Conservation (phyloP, 2,113 vertebrate species). For the Chionodraco myersi region DNA sequence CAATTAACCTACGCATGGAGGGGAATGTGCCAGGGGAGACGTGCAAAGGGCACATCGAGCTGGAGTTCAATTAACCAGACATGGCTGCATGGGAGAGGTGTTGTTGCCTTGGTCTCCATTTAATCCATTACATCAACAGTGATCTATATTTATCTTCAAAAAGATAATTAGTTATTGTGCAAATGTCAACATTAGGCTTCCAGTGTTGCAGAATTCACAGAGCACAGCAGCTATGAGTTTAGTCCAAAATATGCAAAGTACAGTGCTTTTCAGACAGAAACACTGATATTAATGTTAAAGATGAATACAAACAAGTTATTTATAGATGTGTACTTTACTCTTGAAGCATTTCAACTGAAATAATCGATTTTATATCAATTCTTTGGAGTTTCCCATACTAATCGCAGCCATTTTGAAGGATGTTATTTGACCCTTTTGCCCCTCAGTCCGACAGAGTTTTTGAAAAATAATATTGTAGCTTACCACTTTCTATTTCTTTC, state of each 20-base stretch:
- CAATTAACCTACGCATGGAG: slow-evolving; percentile 63
- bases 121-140: slow-evolving; percentile 32
- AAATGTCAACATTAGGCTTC: background rate
- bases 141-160: slow-evolving; percentile 25
- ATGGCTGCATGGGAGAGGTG: slow-evolving; percentile 23
- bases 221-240: background rate
- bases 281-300: background rate
- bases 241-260: background rate
- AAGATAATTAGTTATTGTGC: slow-evolving; percentile 15
- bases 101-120: slow-evolving; percentile 22
- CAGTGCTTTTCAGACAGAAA: background rate
- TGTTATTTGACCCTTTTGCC: too few relatives aligned
- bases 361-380: too few relatives aligned
- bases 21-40: slow-evolving; percentile 18
- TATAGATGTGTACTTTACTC: background rate
- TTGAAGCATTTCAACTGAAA: background rate
- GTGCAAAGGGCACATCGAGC: slow-evolving; percentile 39
- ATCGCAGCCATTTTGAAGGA: too few relatives aligned
- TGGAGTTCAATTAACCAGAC: slow-evolving; percentile 65
- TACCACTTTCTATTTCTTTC: background rate
- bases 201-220: background rate
- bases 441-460: background rate
- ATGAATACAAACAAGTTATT: background rate
- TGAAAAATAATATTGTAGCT: background rate
- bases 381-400: too few relatives aligned